phyloP scores from a whole-genome alignment of 2,113 vertebrate genomes.

The Pluvialis apricaria region DNA sequence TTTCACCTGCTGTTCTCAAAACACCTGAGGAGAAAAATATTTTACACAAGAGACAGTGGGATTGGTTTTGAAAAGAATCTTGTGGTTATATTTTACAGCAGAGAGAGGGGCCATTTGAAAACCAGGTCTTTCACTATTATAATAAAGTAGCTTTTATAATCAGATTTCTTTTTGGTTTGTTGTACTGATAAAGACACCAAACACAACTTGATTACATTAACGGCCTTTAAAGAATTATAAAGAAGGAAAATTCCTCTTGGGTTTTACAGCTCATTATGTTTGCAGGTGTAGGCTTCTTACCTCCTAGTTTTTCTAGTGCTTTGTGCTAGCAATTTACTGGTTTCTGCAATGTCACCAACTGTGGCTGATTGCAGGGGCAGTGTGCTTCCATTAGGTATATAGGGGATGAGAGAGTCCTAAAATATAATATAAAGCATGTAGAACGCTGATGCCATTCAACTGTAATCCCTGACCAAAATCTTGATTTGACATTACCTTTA shows the following conservation, averaged over 20 bases:
- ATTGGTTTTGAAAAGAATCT: not conserved
- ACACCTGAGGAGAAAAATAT: not conserved
- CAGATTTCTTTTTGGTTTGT: not conserved
- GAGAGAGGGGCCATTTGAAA: not conserved
- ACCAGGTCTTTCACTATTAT: not conserved
- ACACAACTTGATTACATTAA: not conserved
- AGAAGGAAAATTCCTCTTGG: not conserved
- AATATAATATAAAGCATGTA: not conserved
- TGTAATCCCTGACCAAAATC: not conserved
- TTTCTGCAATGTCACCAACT: not conserved
- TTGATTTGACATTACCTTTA: not conserved
- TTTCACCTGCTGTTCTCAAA: not conserved
- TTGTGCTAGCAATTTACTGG: not conserved
- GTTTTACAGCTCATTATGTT: not conserved
- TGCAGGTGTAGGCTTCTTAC: not conserved
- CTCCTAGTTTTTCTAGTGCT: not conserved
- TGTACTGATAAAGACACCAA: not conserved
- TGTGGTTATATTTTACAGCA: not conserved
- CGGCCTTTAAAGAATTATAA: not conserved
- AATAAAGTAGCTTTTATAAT: not conserved
- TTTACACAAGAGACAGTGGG: not conserved
- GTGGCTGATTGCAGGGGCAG: not conserved
- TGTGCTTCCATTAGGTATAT: not conserved
- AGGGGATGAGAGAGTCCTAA: not conserved
- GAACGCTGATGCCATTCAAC: not conserved